phyloP scores from a whole-genome alignment of 2,113 vertebrate genomes.

The Salvelinus sp. region DNA sequence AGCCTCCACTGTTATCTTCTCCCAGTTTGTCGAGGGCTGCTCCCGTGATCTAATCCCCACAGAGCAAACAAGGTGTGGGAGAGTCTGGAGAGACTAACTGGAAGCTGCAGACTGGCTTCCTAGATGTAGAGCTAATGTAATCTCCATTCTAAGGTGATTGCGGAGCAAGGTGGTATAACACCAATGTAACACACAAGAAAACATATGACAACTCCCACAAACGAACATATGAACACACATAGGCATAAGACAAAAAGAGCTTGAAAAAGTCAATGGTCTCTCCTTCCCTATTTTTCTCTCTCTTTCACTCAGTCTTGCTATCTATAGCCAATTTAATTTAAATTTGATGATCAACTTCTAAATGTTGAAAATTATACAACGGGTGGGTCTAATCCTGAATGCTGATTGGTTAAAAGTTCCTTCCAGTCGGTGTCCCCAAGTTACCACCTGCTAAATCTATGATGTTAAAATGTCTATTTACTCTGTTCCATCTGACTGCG shows the following conservation, averaged over 20 bases:
- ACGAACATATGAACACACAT: not conserved
- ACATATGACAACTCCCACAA: not conserved
- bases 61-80: slow-evolving; percentile 47
- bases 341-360: not conserved
- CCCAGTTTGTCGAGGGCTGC: slow-evolving; percentile 40
- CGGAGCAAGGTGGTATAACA: not conserved
- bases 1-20: slow-evolving; percentile 44
- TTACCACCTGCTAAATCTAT: no score
- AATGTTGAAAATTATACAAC: not conserved
- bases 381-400: no score
- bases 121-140: not conserved
- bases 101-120: slow-evolving; percentile 44
- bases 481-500: no score
- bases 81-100: not conserved
- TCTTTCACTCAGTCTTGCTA: not conserved
- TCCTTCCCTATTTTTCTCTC: not conserved
- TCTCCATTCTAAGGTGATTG: not conserved
- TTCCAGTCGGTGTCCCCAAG: no score
- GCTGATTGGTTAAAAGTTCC: no score
- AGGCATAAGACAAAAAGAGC: not conserved
- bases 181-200: not conserved
- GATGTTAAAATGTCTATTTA: no score
- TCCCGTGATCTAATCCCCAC: slow-evolving; percentile 49
- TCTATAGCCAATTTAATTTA: not conserved
- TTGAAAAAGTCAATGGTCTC: not conserved